A percentile compares a stretch with the other conserved stretches of the same genome.
These are phyloP conservation scores for Geotrupes spiniger DNA, from an alignment of 2,888 invertebrate genomes.

Conservation along the genomic window DNA sequence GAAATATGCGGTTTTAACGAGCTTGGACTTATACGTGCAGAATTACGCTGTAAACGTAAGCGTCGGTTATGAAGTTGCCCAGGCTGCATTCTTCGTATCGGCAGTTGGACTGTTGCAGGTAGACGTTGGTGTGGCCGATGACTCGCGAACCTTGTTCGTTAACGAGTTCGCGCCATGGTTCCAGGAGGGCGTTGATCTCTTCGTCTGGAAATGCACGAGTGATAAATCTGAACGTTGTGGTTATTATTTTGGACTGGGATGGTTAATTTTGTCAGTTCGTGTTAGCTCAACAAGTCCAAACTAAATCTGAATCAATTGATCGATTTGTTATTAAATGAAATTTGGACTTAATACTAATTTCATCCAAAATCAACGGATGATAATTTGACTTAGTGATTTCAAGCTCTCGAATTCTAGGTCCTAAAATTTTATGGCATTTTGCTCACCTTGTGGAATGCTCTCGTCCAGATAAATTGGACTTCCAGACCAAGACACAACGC, in stretches of 20 bases:
- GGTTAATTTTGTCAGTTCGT: too few relatives aligned
- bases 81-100: constrained; percentile 66
- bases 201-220: constrained; percentile 54
- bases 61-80: constrained; percentile 71
- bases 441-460: constrained; percentile 63
- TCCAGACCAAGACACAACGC: constrained; percentile 66
- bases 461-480: constrained; percentile 66
- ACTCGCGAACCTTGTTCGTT: constrained; percentile 54
- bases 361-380: not conserved
- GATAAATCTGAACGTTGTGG: not conserved
- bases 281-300: too few relatives aligned
- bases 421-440: too few relatives aligned
- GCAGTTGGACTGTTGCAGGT: constrained; percentile 57
- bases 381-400: not conserved
- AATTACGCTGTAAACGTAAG: constrained; percentile 64
- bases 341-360: not conserved
- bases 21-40: not conserved
- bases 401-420: not conserved
- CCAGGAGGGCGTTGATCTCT: constrained; percentile 58
- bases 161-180: constrained; percentile 59
- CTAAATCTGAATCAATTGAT: too few relatives aligned
- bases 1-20: too few relatives aligned
- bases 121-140: constrained; percentile 61
- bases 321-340: too few relatives aligned
- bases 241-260: not conserved